Conservation (phyloP, 2,797 vertebrate species). For the Myripristis murdjan region DNA sequence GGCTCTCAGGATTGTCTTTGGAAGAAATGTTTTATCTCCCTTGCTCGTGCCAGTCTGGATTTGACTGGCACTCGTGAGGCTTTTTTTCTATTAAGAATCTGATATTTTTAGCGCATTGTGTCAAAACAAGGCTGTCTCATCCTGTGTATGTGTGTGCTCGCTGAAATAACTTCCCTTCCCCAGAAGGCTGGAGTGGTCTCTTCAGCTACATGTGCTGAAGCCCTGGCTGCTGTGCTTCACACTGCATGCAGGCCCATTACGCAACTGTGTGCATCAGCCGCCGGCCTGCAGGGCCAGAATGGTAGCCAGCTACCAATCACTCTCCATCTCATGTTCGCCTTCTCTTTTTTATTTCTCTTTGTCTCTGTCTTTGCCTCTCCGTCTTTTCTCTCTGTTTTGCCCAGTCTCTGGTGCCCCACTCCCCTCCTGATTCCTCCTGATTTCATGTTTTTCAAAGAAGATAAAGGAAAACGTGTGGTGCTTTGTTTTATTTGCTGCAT, state of each 20-base stretch:
- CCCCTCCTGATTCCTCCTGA: slow-evolving; percentile 8
- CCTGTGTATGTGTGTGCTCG: slow-evolving; percentile 69
- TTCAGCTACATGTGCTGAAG: slow-evolving; percentile 72
- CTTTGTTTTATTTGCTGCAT: slow-evolving; percentile 44
- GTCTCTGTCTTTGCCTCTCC: slow-evolving; percentile 8
- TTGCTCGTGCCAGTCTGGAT: slow-evolving; percentile 51
- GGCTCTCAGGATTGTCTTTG: slow-evolving; percentile 48
- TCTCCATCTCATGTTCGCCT: slow-evolving; percentile 40
- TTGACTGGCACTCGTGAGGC: slow-evolving; percentile 64
- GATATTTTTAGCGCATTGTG: slow-evolving; percentile 83
- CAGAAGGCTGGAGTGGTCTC: slow-evolving; percentile 77
- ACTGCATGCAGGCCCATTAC: slow-evolving; percentile 74
- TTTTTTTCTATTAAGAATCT: slow-evolving; percentile 66
- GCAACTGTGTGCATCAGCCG: slow-evolving; percentile 73
- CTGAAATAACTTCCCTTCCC: slow-evolving; percentile 73
- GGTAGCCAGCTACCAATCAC: slow-evolving; percentile 65
- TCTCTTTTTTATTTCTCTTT: slow-evolving; percentile 2
- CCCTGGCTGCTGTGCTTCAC: slow-evolving; percentile 65
- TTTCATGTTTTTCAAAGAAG: slow-evolving; percentile 32
- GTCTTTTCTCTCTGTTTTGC: slow-evolving; percentile 34
- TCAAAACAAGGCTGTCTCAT: slow-evolving; percentile 83
- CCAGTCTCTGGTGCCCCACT: neutral
- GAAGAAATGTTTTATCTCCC: slow-evolving; percentile 48
- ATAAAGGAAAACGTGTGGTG: slow-evolving; percentile 38
- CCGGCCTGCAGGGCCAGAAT: slow-evolving; percentile 65